phyloP scores from a whole-genome alignment of 2,888 invertebrate species.

The Drosophila nr. fundita region DNA sequence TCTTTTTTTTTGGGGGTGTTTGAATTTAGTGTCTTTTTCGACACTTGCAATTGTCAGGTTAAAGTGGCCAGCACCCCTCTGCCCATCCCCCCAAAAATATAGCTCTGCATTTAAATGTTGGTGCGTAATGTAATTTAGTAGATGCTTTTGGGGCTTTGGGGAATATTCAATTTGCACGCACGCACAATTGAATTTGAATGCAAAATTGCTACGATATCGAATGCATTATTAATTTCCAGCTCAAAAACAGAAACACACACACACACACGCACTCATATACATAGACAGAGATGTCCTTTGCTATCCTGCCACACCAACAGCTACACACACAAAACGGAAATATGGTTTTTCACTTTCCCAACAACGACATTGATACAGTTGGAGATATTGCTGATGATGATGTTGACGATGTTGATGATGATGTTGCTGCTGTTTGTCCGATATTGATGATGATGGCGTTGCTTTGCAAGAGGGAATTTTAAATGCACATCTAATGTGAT shows the following conservation, averaged over 20 bases:
- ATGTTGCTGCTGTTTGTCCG: neutral
- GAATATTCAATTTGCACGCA: slow-evolving; percentile 84
- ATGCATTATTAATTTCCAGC: slow-evolving; percentile 72
- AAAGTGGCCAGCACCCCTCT: neutral
- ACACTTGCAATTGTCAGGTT: slow-evolving; percentile 66
- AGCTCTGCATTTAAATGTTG: slow-evolving; percentile 65
- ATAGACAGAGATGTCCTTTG: slow-evolving; percentile 30
- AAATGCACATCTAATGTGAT: slow-evolving; percentile 72
- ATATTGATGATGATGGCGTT: slow-evolving; percentile 16
- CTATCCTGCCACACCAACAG: slow-evolving; percentile 2
- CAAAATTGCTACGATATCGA: slow-evolving; percentile 68
- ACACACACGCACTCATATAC: slow-evolving; percentile 22
- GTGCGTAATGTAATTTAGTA: slow-evolving; percentile 76
- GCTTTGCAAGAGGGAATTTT: slow-evolving; percentile 63
- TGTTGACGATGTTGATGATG: slow-evolving; percentile 24
- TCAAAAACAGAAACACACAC: slow-evolving; percentile 21
- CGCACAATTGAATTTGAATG: slow-evolving; percentile 83
- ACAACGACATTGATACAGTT: slow-evolving; percentile 36
- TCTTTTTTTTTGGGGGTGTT: neutral
- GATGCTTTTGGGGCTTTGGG: slow-evolving; percentile 77
- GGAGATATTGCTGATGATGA: slow-evolving; percentile 37
- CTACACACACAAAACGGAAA: slow-evolving; percentile 40
- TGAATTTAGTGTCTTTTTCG: slow-evolving; percentile 51
- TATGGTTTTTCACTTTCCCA: slow-evolving; percentile 71
- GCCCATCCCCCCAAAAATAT: slow-evolving; percentile 1